These are phyloP conservation scores for Lochmaea crataegi DNA, from an alignment of 2,888 invertebrate species.

Conservation along the genomic window DNA sequence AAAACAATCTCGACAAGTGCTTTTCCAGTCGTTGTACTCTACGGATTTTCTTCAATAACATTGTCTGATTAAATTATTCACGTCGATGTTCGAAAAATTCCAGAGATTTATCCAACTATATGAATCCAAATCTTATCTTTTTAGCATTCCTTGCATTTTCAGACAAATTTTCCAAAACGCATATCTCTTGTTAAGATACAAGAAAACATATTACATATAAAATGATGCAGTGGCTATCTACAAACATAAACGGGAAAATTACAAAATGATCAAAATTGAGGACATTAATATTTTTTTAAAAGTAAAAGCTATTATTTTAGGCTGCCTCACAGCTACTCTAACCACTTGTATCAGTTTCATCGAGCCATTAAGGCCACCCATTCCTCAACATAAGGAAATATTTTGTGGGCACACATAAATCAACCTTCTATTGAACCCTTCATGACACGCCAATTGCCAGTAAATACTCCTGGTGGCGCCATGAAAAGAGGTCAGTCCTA, in stretches of 20 bases:
- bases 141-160: constrained; percentile 6
- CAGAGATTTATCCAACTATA: neutral
- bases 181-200: neutral
- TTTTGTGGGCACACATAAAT: too few species aligned
- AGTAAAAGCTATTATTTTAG: too few species aligned
- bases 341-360: too few species aligned
- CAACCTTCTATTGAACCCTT: too few species aligned
- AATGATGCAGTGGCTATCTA: neutral
- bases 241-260: neutral
- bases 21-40: constrained; percentile 1
- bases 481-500: too few species aligned
- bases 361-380: too few species aligned
- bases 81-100: neutral
- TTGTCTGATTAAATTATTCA: neutral
- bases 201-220: neutral
- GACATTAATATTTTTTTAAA: too few species aligned
- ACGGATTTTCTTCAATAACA: neutral
- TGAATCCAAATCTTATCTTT: neutral
- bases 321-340: too few species aligned
- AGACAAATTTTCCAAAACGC: neutral
- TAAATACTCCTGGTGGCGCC: too few species aligned
- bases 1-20: constrained; percentile 6
- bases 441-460: too few species aligned
- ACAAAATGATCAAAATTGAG: neutral
- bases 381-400: too few species aligned